A percentile compares a stretch with the other conserved stretches of the same genome.
Evolutionary conservation across 2,888 invertebrate genomes (phyloP).

Genomic region (Sceliomorpha sp.): DNA sequence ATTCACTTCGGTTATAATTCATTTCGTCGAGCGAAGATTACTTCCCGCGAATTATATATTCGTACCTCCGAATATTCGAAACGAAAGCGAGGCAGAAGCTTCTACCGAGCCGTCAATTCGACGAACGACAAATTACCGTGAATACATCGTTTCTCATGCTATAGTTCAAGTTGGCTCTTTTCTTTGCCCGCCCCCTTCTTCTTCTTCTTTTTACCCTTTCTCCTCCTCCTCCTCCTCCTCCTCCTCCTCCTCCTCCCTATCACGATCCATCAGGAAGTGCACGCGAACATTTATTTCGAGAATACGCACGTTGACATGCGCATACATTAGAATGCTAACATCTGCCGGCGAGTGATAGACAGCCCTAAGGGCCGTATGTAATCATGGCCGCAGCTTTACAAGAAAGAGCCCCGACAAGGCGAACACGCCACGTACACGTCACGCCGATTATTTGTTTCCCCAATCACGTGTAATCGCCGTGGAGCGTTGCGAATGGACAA

Average conservation of each 20-base stretch:
- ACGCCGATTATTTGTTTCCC: conserved; percentile 55
- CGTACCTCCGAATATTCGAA: too few species aligned
- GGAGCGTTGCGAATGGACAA: too few species aligned
- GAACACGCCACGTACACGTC: conserved; percentile 54
- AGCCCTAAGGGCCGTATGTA: conserved; percentile 61
- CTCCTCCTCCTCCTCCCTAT: conserved; percentile 55
- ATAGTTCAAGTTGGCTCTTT: too few species aligned
- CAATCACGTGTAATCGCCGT: conserved; percentile 51
- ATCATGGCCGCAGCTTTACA: conserved; percentile 60
- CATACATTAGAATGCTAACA: conserved; percentile 71
- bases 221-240: conserved; percentile 47
- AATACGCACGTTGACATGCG: conserved; percentile 67
- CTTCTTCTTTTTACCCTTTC: conserved; percentile 33
- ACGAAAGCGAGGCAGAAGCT: too few species aligned
- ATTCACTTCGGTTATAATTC: too few species aligned
- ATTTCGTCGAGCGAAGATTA: too few species aligned
- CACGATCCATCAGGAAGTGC: conserved; percentile 61
- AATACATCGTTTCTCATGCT: too few species aligned
- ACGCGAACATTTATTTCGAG: conserved; percentile 59
- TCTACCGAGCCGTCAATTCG: too few species aligned
- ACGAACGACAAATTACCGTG: too few species aligned
- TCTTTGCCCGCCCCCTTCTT: conserved; percentile 21
- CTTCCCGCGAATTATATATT: too few species aligned
- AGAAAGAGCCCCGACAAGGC: conserved; percentile 53
- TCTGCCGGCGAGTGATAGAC: conserved; percentile 66